Conservation (phyloP, 53 echinoderm and acorn worm genomes). For the Luidia sarsii region DNA sequence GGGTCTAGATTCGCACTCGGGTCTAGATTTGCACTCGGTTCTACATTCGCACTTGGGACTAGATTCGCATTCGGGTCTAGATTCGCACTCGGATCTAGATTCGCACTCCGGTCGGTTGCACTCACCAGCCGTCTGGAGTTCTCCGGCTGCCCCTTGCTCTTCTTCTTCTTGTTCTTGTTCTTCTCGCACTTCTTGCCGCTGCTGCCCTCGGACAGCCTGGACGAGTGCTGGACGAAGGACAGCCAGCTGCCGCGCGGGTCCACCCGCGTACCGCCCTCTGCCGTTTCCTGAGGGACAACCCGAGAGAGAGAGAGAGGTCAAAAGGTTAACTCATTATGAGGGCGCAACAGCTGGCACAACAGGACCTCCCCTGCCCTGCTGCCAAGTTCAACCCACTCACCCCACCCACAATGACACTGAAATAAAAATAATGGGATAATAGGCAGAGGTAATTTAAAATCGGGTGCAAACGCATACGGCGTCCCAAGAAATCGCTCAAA, state of each 20-base stretch:
- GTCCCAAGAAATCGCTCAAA: too few relatives aligned
- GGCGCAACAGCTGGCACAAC: background rate
- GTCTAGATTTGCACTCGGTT: too few relatives aligned
- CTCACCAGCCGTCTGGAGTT: slow-evolving; percentile 74
- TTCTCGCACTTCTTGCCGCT: slow-evolving; percentile 54
- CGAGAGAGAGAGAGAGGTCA: too few relatives aligned
- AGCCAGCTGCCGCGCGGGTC: slow-evolving; percentile 91
- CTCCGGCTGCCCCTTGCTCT: slow-evolving; percentile 20
- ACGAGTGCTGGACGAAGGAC: slow-evolving; percentile 90
- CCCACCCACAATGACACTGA: too few relatives aligned
- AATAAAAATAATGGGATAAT: too few relatives aligned
- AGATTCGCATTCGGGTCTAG: too few relatives aligned
- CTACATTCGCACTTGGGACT: too few relatives aligned
- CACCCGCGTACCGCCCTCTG: slow-evolving; percentile 42
- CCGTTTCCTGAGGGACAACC: slow-evolving; percentile 21
- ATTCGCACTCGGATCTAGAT: background rate
- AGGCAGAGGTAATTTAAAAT: too few relatives aligned
- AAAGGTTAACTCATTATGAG: too few relatives aligned
- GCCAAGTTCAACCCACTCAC: background rate
- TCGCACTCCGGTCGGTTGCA: slow-evolving; percentile 8
- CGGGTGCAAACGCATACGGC: too few relatives aligned
- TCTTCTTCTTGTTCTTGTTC: slow-evolving; percentile 22
- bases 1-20: too few relatives aligned
- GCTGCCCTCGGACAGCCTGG: slow-evolving; percentile 54
- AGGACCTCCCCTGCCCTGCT: background rate